These are phyloP conservation scores for Crenichthys baileyi DNA, from an alignment of 2,797 vertebrate genomes.

Conservation along the genomic window DNA sequence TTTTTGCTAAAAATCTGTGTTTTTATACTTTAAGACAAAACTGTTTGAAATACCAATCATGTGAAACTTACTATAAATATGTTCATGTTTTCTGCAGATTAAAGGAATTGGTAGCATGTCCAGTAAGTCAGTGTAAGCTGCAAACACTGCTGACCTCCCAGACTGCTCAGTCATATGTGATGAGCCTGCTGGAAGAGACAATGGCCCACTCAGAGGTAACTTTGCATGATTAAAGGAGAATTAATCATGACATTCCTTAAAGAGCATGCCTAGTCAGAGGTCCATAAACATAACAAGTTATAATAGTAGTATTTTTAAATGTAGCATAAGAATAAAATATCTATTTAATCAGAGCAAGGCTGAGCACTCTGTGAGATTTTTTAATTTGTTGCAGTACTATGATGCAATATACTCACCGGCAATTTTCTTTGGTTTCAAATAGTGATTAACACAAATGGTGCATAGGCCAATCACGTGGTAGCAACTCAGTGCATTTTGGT, in stretches of 20 bases:
- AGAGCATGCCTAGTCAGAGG: not conserved
- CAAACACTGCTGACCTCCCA: constrained; percentile 81
- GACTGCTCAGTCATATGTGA: constrained; percentile 75
- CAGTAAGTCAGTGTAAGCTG: constrained; percentile 82
- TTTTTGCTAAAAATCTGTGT: not conserved
- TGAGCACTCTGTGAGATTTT: too few species aligned
- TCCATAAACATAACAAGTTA: not conserved
- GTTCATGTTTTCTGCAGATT: constrained; percentile 75
- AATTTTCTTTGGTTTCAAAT: too few species aligned
- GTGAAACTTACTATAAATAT: not conserved
- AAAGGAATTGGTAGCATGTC: constrained; percentile 82
- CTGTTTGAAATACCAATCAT: too few species aligned
- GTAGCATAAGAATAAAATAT: too few species aligned
- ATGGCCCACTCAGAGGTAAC: constrained; percentile 48
- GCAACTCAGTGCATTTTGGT: too few species aligned
- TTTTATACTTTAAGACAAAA: not conserved
- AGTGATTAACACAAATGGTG: too few species aligned
- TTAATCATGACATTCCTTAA: not conserved
- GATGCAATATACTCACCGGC: too few species aligned
- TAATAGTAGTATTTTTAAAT: too few species aligned
- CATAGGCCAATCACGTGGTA: too few species aligned
- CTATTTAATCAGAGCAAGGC: too few species aligned
- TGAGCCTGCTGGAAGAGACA: constrained; percentile 82
- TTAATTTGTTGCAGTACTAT: too few species aligned
- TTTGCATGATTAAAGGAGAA: not conserved